Conservation (phyloP, 2,888 invertebrate species). For the Melitaea athalia region DNA sequence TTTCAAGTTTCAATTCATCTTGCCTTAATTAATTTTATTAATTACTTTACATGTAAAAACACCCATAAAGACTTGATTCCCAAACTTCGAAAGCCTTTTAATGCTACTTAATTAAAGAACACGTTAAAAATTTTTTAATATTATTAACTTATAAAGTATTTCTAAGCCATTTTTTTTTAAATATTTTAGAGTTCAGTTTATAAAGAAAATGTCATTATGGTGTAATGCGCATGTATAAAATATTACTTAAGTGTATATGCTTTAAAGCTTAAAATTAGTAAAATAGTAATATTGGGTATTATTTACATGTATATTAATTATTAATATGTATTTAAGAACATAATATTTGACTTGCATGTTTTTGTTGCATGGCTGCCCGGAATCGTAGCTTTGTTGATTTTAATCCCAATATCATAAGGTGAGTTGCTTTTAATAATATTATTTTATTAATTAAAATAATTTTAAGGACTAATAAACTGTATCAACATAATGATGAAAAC, state of each 20-base stretch:
- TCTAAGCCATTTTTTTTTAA: too few relatives aligned
- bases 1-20: too few relatives aligned
- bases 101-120: too few relatives aligned
- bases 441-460: neutral
- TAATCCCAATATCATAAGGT: conserved; percentile 74
- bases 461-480: neutral
- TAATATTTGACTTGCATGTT: conserved; percentile 64
- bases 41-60: too few relatives aligned
- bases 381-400: conserved; percentile 78
- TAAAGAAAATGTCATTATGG: neutral
- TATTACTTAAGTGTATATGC: neutral
- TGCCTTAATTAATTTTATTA: too few relatives aligned
- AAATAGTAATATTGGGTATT: conserved; percentile 8
- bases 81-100: too few relatives aligned
- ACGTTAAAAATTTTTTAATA: too few relatives aligned
- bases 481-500: too few relatives aligned
- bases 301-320: neutral
- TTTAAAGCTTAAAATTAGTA: neutral
- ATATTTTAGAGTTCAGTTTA: neutral
- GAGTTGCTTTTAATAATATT: conserved; percentile 47
- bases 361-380: conserved; percentile 78
- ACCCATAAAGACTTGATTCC: too few relatives aligned
- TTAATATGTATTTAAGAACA: conserved; percentile 12
- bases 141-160: too few relatives aligned
- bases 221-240: neutral